These are phyloP conservation scores for Nycticorax nycticorax DNA, from an alignment of 2,113 vertebrate genomes.

Conservation along the genomic window DNA sequence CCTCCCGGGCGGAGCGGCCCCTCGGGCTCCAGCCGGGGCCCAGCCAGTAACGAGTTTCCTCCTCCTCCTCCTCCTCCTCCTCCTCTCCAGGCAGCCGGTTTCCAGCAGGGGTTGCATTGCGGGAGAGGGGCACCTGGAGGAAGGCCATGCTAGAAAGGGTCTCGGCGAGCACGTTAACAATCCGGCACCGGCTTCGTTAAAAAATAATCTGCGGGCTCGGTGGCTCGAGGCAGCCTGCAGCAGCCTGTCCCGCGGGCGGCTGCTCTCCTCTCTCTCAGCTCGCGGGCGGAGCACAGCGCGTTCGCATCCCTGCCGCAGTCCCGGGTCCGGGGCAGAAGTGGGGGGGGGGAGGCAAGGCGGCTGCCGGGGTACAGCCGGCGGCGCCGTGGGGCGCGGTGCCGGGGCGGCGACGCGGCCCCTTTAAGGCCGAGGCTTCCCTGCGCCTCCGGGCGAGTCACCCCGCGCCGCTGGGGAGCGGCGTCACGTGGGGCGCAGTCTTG, in stretches of 20 bases:
- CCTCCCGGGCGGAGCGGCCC: not conserved
- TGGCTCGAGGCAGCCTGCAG: not conserved
- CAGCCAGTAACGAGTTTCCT: accelerated
- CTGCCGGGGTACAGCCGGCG: no score
- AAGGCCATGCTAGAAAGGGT: no score
- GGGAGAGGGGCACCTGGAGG: not conserved
- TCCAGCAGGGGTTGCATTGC: not conserved
- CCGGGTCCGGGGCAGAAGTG: accelerated
- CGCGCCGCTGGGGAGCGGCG: not conserved
- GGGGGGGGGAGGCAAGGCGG: not conserved
- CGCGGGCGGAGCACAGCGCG: no score
- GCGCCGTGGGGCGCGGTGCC: no score
- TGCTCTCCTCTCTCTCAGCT: no score
- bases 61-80: no score
- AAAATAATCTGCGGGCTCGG: accelerated
- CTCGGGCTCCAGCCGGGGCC: not conserved
- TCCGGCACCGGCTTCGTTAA: not conserved
- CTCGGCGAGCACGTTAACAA: not conserved
- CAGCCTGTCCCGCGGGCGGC: not conserved
- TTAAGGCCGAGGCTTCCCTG: slow-evolving; percentile 34
- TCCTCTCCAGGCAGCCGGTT: not conserved
- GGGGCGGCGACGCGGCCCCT: slow-evolving; percentile 19
- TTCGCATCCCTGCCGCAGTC: no score
- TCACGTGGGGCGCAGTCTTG: slow-evolving; percentile 29
- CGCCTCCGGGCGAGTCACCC: not conserved